Evolutionary conservation across 2,888 invertebrate genomes (phyloP).

Genomic region (Thera britannica): DNA sequence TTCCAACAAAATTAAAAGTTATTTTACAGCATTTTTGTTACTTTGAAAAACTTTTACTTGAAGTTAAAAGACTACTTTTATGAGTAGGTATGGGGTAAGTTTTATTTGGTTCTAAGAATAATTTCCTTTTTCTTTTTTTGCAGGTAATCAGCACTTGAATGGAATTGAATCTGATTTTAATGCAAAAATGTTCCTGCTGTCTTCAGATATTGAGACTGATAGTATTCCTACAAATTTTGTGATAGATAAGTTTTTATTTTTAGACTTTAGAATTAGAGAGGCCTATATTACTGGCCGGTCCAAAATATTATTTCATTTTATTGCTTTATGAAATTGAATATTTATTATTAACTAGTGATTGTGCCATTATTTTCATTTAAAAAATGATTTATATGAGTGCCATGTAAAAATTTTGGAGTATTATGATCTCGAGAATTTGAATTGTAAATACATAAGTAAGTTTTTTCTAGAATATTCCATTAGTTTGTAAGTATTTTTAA

Average conservation of each 20-base stretch:
- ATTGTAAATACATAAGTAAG: slow-evolving; percentile 41
- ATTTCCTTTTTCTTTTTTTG: slow-evolving; percentile 45
- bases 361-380: slow-evolving; percentile 46
- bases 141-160: slow-evolving; percentile 56
- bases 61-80: not conserved
- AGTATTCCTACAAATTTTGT: slow-evolving; percentile 70
- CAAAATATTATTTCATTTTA: slow-evolving; percentile 31
- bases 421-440: slow-evolving; percentile 54
- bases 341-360: slow-evolving; percentile 38
- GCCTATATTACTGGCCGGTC: slow-evolving; percentile 33
- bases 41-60: no score
- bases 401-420: slow-evolving; percentile 39
- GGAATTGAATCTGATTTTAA: slow-evolving; percentile 48
- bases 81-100: not conserved
- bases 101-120: not conserved
- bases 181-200: slow-evolving; percentile 58
- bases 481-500: slow-evolving; percentile 25
- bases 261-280: slow-evolving; percentile 17
- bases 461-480: slow-evolving; percentile 21
- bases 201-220: slow-evolving; percentile 74
- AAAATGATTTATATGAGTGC: slow-evolving; percentile 49
- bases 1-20: slow-evolving; percentile 1
- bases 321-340: slow-evolving; percentile 28
- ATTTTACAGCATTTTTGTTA: not conserved
- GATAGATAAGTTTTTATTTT: slow-evolving; percentile 57